phyloP scores from a whole-genome alignment of 2,888 invertebrate species.

The Melangyna quadrimaculata region DNA sequence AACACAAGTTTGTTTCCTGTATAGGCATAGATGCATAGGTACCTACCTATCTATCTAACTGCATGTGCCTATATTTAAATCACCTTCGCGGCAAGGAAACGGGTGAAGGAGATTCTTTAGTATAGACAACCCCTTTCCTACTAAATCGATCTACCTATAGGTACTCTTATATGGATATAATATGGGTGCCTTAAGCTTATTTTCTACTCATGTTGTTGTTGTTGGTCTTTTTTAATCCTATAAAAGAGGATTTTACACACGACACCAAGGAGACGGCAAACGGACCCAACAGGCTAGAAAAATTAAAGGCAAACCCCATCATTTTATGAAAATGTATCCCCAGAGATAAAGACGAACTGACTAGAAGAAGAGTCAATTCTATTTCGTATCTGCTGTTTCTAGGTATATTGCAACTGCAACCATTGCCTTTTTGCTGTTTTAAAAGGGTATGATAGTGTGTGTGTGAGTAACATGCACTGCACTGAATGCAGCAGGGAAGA shows the following conservation, averaged over 20 bases:
- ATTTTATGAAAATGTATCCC: slow-evolving; percentile 50
- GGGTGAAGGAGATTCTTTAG: slow-evolving; percentile 42
- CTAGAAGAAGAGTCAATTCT: slow-evolving; percentile 8
- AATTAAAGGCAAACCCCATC: slow-evolving; percentile 49
- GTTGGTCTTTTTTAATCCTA: slow-evolving; percentile 67
- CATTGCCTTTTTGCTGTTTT: slow-evolving; percentile 35
- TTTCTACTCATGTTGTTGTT: slow-evolving; percentile 43
- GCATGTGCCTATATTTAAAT: not conserved
- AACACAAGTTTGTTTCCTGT: slow-evolving; percentile 71
- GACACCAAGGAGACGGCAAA: slow-evolving; percentile 67
- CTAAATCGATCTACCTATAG: not conserved
- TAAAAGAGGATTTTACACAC: slow-evolving; percentile 72
- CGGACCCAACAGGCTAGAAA: slow-evolving; percentile 2
- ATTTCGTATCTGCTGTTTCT: not conserved
- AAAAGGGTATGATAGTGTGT: slow-evolving; percentile 4
- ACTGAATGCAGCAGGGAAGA: not conserved
- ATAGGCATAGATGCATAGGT: slow-evolving; percentile 37
- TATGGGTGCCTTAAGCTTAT: slow-evolving; percentile 65
- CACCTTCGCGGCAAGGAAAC: slow-evolving; percentile 58
- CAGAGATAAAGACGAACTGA: slow-evolving; percentile 39
- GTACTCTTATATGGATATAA: not conserved
- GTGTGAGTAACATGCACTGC: not conserved
- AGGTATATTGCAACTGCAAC: slow-evolving; percentile 14
- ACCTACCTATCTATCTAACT: not conserved
- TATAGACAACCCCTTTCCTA: slow-evolving; percentile 48